A percentile compares a stretch with the other conserved stretches of the same genome.
These are phyloP conservation scores for Pseudoatta argentina DNA, from an alignment of 1,140 invertebrate species.

Conservation along the genomic window DNA sequence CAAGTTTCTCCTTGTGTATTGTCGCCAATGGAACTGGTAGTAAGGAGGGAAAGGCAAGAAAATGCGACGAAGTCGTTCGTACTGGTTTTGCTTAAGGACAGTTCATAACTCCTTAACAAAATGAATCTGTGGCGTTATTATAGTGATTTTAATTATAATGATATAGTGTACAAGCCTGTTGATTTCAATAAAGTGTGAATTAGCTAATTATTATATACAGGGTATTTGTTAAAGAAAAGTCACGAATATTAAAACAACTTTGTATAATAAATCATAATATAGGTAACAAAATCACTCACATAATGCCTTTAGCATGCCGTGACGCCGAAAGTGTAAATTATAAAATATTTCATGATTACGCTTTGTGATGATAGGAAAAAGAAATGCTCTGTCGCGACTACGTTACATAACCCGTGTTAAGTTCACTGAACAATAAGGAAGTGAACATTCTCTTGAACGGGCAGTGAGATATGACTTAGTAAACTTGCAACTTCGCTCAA, in stretches of 20 bases:
- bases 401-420: constrained; percentile 51
- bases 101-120: constrained; percentile 41
- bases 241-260: background rate
- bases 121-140: background rate
- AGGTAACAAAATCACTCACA: background rate
- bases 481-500: constrained; percentile 63
- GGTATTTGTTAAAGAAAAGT: background rate
- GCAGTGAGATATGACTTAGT: constrained; percentile 64
- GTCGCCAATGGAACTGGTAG: constrained; percentile 30
- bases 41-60: constrained; percentile 22
- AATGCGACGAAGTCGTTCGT: constrained; percentile 24
- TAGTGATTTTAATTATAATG: background rate
- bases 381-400: constrained; percentile 21
- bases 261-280: background rate
- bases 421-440: constrained; percentile 61
- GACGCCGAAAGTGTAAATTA: background rate
- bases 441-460: constrained; percentile 55
- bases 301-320: background rate
- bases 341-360: constrained; percentile 20
- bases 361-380: constrained; percentile 2
- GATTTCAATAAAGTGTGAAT: constrained; percentile 4
- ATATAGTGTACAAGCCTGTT: constrained; percentile 22
- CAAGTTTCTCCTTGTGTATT: constrained; percentile 56
- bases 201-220: background rate
- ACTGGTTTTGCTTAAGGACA: constrained; percentile 2